Evolutionary conservation across 2,888 invertebrate species (phyloP).

Genomic region (Apamea monoglypha): DNA sequence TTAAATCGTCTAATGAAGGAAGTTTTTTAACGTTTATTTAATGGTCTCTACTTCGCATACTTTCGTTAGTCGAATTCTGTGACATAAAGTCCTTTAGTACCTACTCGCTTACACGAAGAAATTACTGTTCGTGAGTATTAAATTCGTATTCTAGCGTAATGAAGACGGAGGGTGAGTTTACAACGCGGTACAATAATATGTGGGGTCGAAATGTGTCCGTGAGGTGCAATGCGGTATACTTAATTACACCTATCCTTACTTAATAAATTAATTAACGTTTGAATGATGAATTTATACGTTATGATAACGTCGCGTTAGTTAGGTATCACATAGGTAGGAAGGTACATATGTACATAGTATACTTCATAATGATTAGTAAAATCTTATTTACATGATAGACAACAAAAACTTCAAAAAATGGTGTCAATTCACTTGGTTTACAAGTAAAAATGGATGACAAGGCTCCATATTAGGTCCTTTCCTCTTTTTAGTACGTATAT

Average conservation of each 20-base stretch:
- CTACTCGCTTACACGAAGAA: slow-evolving; percentile 48
- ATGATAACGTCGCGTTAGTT: slow-evolving; percentile 26
- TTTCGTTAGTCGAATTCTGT: slow-evolving; percentile 49
- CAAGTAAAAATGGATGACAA: too few relatives aligned
- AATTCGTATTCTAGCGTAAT: slow-evolving; percentile 75
- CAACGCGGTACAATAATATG: slow-evolving; percentile 54
- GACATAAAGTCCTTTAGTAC: slow-evolving; percentile 35
- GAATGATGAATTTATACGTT: slow-evolving; percentile 64
- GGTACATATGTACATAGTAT: too few relatives aligned
- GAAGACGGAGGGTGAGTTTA: slow-evolving; percentile 72
- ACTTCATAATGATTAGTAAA: background rate
- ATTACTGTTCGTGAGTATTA: slow-evolving; percentile 69
- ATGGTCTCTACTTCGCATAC: slow-evolving; percentile 52
- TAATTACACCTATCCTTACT: slow-evolving; percentile 80
- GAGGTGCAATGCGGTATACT: slow-evolving; percentile 78
- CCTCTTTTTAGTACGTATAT: too few relatives aligned
- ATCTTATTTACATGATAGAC: too few relatives aligned
- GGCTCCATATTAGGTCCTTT: too few relatives aligned
- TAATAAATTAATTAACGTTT: slow-evolving; percentile 79
- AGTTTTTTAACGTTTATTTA: slow-evolving; percentile 54
- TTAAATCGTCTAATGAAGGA: slow-evolving; percentile 64
- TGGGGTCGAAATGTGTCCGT: slow-evolving; percentile 72
- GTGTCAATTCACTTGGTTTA: too few relatives aligned
- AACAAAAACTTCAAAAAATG: too few relatives aligned
- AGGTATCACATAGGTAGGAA: background rate